phyloP scores from a whole-genome alignment of 2,113 vertebrate genomes.

The Lycocorax pyrrhopterus region DNA sequence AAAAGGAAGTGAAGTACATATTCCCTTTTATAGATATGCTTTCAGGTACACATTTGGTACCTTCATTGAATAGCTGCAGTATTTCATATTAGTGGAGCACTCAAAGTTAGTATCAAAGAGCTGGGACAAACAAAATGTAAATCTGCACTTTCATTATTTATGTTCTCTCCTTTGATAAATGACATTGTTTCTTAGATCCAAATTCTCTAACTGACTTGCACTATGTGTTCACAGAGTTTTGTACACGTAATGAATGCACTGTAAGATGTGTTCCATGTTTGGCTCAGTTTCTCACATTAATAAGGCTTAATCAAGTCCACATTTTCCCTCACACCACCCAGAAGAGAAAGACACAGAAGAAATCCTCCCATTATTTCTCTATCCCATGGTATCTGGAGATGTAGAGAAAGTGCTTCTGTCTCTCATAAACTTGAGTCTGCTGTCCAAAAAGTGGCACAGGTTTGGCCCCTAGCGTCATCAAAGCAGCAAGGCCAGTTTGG shows the following conservation, averaged over 20 bases:
- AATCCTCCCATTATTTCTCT: background rate
- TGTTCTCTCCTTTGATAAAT: background rate
- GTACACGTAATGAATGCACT: background rate
- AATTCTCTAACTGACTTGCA: background rate
- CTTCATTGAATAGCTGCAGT: background rate
- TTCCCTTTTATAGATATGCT: background rate
- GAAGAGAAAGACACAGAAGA: background rate
- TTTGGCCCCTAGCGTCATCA: background rate
- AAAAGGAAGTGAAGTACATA: background rate
- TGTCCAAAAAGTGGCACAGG: background rate
- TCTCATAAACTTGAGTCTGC: background rate
- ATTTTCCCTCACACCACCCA: background rate
- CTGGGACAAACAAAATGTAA: background rate
- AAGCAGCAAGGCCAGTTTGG: background rate
- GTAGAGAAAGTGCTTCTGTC: background rate
- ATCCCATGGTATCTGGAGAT: background rate
- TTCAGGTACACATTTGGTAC: background rate
- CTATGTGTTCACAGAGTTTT: background rate
- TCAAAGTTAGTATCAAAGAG: background rate
- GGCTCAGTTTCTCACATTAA: background rate
- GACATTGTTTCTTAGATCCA: background rate
- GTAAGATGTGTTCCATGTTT: background rate
- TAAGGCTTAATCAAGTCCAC: background rate
- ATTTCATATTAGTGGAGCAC: background rate
- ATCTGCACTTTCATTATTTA: background rate